phyloP scores from a whole-genome alignment of 2,888 invertebrate species.

The Epiblema foenella region DNA sequence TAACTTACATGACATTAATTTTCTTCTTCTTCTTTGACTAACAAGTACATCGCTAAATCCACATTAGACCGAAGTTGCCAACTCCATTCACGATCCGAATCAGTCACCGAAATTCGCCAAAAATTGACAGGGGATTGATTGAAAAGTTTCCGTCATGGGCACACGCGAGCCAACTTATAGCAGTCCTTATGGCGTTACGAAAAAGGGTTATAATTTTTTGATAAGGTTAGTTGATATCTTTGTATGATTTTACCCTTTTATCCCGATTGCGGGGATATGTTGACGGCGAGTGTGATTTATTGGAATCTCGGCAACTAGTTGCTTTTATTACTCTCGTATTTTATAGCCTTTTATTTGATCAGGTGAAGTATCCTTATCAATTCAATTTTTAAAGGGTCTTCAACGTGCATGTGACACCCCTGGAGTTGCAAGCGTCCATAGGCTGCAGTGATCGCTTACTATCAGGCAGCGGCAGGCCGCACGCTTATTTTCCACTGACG shows the following conservation, averaged over 20 bases:
- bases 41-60: not conserved
- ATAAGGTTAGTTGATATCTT: not conserved
- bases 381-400: too few species aligned
- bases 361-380: too few species aligned
- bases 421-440: too few species aligned
- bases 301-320: constrained; percentile 3
- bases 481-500: too few species aligned
- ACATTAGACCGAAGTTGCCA: constrained; percentile 11
- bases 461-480: too few species aligned
- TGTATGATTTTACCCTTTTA: not conserved
- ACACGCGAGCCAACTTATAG: not conserved
- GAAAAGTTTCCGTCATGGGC: constrained; percentile 31
- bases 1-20: too few species aligned
- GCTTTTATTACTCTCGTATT: not conserved
- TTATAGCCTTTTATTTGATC: not conserved
- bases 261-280: not conserved
- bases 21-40: too few species aligned
- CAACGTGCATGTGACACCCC: too few species aligned
- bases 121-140: constrained; percentile 38
- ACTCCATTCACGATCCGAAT: constrained; percentile 15
- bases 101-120: constrained; percentile 27
- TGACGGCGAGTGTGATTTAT: constrained; percentile 26
- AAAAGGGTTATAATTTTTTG: not conserved
- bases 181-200: not conserved
- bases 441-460: too few species aligned